Percentiles rank a stretch among this genome's conserved stretches.
Conservation (phyloP, 2,797 vertebrate species). For the Phylloscopus collybita region DNA sequence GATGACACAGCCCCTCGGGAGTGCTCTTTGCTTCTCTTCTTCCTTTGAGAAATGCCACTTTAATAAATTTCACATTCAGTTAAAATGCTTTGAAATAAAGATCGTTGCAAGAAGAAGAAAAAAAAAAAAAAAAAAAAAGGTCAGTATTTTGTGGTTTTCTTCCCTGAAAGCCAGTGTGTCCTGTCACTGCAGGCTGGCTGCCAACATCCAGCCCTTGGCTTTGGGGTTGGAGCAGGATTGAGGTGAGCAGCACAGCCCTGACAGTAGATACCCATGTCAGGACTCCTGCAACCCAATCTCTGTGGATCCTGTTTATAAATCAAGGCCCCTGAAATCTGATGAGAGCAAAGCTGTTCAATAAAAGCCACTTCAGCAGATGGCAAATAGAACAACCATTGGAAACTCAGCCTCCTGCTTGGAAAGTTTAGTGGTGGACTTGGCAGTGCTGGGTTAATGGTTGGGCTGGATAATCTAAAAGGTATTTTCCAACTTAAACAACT, state of each 20-base stretch:
- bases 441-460: background rate
- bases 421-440: background rate
- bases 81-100: constrained; percentile 19
- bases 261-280: background rate
- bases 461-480: background rate
- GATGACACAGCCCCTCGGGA: background rate
- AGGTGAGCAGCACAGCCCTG: background rate
- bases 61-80: background rate
- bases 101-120: background rate
- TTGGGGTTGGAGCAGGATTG: background rate
- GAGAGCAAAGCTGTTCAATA: constrained; percentile 35
- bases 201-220: background rate
- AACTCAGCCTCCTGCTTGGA: background rate
- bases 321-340: constrained; percentile 16
- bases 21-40: background rate
- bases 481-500: background rate
- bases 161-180: background rate
- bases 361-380: constrained; percentile 2
- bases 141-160: background rate
- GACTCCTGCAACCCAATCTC: constrained; percentile 26
- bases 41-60: constrained; percentile 8
- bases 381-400: background rate
- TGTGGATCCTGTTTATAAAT: constrained; percentile 16
- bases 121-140: background rate
- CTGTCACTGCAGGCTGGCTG: background rate